Percentiles rank a stretch among this genome's conserved stretches.
These are phyloP conservation scores for Paelopatides confundens DNA, from an alignment of 53 echinoderm and acorn worm genomes.

Conservation along the genomic window DNA sequence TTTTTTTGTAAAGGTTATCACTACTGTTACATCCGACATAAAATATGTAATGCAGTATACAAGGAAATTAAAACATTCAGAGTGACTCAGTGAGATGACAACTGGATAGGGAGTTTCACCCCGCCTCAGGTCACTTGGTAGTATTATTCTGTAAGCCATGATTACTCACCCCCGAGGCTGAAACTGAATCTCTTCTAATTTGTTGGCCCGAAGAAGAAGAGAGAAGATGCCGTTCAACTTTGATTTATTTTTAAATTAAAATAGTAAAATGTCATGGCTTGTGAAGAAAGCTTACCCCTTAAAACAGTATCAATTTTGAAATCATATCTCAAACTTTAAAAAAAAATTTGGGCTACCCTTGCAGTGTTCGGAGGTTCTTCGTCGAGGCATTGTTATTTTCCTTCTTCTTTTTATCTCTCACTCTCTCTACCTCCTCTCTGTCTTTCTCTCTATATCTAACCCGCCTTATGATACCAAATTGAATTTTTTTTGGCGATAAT, in stretches of 20 bases:
- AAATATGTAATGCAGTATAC: too few species aligned
- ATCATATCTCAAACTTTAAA: slow-evolving; percentile 34
- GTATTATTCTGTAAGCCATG: neutral
- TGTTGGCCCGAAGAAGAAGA: slow-evolving; percentile 15
- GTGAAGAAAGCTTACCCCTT: slow-evolving; percentile 31
- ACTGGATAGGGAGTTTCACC: slow-evolving; percentile 14
- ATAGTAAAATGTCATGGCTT: slow-evolving; percentile 34
- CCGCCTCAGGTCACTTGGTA: slow-evolving; percentile 16
- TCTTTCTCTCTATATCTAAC: neutral
- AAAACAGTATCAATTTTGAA: slow-evolving; percentile 47
- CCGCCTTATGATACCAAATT: neutral
- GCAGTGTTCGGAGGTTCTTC: neutral
- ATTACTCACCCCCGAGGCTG: slow-evolving; percentile 39
- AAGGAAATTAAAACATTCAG: too few species aligned
- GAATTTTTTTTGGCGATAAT: neutral
- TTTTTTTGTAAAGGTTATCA: too few species aligned
- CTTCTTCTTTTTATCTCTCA: neutral
- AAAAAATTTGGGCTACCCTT: neutral
- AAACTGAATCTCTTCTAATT: slow-evolving; percentile 32
- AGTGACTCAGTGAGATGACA: neutral
- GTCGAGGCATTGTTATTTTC: neutral
- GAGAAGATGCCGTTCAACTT: slow-evolving; percentile 28
- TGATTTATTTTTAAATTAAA: slow-evolving; percentile 49
- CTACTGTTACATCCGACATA: too few species aligned
- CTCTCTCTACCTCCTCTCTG: neutral